Evolutionary conservation across 1,140 invertebrate genomes (phyloP), one percentile per base, ranked within the genome.

Genomic region (Heliconius eleuchia): DNA sequence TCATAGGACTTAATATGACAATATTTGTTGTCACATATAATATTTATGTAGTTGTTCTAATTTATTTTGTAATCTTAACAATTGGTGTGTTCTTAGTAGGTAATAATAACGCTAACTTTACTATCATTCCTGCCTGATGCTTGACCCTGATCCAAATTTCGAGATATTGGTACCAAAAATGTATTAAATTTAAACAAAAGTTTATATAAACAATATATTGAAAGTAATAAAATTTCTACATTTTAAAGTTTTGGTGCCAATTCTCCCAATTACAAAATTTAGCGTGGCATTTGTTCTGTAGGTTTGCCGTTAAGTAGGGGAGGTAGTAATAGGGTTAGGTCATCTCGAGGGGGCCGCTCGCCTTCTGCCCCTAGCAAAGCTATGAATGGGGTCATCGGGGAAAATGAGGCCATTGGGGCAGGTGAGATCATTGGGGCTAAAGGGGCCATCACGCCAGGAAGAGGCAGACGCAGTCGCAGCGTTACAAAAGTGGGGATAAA

Each of bases 261-360:
- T 87, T 86, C 88, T 88, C 84, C 77, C 13, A 86, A 84, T 82
- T 77, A 18, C 84, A 85, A 87, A 87, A 83, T 88, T 86, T 84
- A 92, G 91, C 89, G 86, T 84, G 84, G 82, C 83, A 87, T 92
- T 92, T 93, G 84, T 91, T 87, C 89, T 93, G 88, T 94, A 94
- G 93, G 93, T 94, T 94, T 94, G 92, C 90, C 92, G 93, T 94
- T 94, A 91, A 93, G 84, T 93, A 94, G 87, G 89, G 90, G 88
- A 80, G 88, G 86, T 93, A 94, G 91, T 94, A 88, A 83, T 93
- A 94, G 91, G 89, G 89, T 93, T 93, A 94, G 91, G 93, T 91
- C 92, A 89, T 94, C 83, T 87, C 95, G 85, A 83, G 93, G 84
- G 79, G 93, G 91, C 42, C 89, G 93, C 73, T 94, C 94, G 39